Conservation (phyloP, 2,797 vertebrate genomes). For the Sus cebifrons region DNA sequence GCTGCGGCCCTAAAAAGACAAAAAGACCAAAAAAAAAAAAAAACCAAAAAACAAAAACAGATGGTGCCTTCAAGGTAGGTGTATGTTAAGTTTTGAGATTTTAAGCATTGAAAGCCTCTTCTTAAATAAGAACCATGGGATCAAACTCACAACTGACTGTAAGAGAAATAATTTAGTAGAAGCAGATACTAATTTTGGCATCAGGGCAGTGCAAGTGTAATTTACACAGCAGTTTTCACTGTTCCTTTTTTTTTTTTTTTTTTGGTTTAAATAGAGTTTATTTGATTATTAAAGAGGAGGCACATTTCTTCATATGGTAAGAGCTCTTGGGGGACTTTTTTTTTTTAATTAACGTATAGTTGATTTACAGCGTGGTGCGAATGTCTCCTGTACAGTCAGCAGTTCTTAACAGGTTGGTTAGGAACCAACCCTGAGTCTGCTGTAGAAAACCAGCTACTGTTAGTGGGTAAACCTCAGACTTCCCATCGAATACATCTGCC, state of each 20-base stretch:
- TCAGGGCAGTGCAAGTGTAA: background rate
- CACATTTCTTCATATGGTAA: too few relatives aligned
- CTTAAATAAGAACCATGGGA: background rate
- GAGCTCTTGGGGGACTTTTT: too few relatives aligned
- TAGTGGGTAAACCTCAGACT: background rate
- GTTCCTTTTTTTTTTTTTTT: too few relatives aligned
- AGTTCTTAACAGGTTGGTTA: conserved; percentile 4
- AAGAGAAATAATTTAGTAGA: conserved; percentile 57
- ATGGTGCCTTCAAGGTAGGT: background rate
- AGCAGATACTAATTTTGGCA: conserved; percentile 33
- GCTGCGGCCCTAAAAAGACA: too few relatives aligned
- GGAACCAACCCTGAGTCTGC: background rate
- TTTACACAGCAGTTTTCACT: conserved; percentile 19
- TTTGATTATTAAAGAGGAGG: too few relatives aligned
- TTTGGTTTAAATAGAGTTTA: too few relatives aligned
- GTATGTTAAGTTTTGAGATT: conserved; percentile 51
- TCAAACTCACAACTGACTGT: conserved; percentile 28
- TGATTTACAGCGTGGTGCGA: too few relatives aligned
- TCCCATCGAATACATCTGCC: background rate
- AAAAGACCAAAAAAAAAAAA: background rate
- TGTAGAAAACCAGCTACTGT: background rate
- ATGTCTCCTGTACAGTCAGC: too few relatives aligned
- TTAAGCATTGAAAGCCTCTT: conserved; percentile 27
- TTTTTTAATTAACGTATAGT: too few relatives aligned
- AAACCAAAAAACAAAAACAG: background rate